Evolutionary conservation across 2,888 invertebrate genomes (phyloP).

Genomic region (Frankliniella intonsa): DNA sequence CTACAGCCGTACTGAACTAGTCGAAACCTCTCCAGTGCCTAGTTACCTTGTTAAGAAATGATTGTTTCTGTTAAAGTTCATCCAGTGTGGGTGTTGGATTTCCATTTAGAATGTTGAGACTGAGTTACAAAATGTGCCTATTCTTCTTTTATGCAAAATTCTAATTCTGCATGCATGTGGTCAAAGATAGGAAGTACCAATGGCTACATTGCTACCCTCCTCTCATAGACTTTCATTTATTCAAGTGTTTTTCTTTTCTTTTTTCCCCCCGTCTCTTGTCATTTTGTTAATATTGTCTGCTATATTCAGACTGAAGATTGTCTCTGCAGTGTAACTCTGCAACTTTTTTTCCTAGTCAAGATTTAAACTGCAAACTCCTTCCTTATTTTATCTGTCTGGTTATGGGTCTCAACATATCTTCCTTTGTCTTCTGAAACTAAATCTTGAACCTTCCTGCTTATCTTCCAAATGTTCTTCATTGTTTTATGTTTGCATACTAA

Average conservation of each 20-base stretch:
- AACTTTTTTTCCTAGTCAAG: background rate
- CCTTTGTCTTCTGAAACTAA: background rate
- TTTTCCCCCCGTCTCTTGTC: too few species aligned
- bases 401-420: conserved; percentile 23
- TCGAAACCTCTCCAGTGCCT: conserved; percentile 24
- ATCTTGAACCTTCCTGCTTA: background rate
- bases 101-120: conserved; percentile 2
- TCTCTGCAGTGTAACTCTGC: conserved; percentile 12
- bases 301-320: background rate
- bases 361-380: background rate
- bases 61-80: conserved; percentile 3
- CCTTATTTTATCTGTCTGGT: background rate
- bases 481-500: background rate
- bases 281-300: background rate
- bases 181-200: background rate
- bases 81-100: background rate
- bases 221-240: too few species aligned
- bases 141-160: background rate
- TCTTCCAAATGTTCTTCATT: background rate
- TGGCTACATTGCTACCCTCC: too few species aligned
- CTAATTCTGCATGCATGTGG: background rate
- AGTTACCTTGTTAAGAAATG: conserved; percentile 19
- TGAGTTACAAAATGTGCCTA: background rate
- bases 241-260: background rate
- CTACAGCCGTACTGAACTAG: conserved; percentile 15